Conservation (phyloP, 2,113 vertebrate species). For the Dicrurus megarhynchus region DNA sequence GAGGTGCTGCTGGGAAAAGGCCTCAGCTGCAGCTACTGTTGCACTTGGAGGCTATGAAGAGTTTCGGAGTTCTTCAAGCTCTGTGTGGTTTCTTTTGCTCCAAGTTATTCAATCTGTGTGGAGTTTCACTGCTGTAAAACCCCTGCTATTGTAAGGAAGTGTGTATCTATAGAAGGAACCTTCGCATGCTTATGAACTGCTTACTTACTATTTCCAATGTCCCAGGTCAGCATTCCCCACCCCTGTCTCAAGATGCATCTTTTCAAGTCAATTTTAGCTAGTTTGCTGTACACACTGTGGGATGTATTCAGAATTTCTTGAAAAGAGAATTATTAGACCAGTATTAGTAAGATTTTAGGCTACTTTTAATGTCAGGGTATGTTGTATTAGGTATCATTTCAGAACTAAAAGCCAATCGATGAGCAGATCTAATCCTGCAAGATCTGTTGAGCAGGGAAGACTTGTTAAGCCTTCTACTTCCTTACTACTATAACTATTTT, state of each 20-base stretch:
- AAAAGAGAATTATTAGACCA: not conserved
- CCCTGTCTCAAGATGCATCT: not conserved
- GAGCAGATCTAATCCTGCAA: not conserved
- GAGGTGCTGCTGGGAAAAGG: not conserved
- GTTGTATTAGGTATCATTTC: not conserved
- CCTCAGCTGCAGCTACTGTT: not conserved
- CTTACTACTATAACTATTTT: not conserved
- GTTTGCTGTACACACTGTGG: not conserved
- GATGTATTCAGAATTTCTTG: not conserved
- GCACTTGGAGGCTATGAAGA: not conserved
- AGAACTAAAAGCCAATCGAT: not conserved
- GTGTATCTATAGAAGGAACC: not conserved
- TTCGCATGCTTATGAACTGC: not conserved
- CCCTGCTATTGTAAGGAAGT: not conserved
- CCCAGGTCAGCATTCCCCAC: not conserved
- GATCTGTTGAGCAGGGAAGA: not conserved
- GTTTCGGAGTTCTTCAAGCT: not conserved
- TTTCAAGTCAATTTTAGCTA: not conserved
- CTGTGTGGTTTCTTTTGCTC: not conserved
- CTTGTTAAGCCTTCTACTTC: not conserved
- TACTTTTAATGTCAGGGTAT: not conserved
- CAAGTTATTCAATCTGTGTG: not conserved
- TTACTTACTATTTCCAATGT: not conserved
- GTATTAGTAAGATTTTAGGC: not conserved
- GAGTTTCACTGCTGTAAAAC: not conserved